A percentile compares a stretch with the other conserved stretches of the same genome.
These are phyloP conservation scores for Nyctibius grandis DNA, from an alignment of 2,797 vertebrate species.

Conservation along the genomic window DNA sequence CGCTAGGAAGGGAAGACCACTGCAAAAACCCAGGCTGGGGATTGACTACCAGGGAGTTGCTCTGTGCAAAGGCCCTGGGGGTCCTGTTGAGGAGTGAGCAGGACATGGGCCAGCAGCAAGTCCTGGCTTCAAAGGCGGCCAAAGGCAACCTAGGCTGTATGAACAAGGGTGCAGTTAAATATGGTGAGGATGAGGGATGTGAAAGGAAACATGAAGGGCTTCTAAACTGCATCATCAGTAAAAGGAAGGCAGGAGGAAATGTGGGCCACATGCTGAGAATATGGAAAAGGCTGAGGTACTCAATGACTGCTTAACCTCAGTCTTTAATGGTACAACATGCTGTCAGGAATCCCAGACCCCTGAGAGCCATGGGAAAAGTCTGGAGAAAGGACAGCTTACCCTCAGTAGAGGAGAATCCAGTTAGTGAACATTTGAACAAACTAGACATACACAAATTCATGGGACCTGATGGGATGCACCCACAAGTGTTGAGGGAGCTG, in stretches of 20 bases:
- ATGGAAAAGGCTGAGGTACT: background rate
- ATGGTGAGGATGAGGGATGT: background rate
- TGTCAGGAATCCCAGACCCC: background rate
- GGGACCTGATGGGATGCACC: background rate
- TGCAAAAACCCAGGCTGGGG: background rate
- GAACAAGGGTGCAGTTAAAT: background rate
- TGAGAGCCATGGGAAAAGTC: background rate
- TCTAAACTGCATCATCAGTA: background rate
- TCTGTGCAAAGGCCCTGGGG: background rate
- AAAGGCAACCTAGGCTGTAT: background rate
- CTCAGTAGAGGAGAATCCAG: background rate
- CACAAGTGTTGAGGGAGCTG: background rate
- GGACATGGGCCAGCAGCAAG: background rate
- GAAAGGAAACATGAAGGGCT: background rate
- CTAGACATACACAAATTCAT: background rate
- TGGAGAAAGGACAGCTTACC: background rate
- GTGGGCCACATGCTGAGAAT: background rate
- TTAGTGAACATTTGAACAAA: background rate
- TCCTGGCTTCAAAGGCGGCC: background rate
- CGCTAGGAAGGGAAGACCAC: background rate
- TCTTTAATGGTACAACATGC: background rate
- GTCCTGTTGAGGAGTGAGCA: background rate
- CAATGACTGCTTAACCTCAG: background rate
- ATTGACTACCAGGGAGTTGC: fast-evolving
- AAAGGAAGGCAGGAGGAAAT: background rate